Base-by-base conservation (phyloP, 37 sponge, comb jelly and placozoan genomes). In the Sycon ciliatum region DNA sequence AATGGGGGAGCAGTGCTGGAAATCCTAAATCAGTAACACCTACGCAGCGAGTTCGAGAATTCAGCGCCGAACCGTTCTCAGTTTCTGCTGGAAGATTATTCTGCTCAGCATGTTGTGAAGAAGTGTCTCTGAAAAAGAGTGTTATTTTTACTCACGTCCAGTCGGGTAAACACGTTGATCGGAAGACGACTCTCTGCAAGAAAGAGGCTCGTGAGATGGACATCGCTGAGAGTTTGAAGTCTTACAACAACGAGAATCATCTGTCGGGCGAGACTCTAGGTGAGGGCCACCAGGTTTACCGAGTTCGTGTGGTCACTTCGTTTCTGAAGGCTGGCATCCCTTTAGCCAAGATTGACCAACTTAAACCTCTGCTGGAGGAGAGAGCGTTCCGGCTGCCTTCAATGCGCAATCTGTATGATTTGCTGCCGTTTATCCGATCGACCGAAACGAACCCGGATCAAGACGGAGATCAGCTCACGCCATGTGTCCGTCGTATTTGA, bases 401-500 rank as follows among this genome's bases (percentile, higher is more conserved):
- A 20, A 28, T 61, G 1, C 28, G 62, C 4, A n/a, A 68, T n/a
- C 42, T 78, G 79, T 1, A 0, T 38, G 79, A 69, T 36, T 35
- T 69, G 3, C 6, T 78, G 2, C 79, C 71, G 4, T 78, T 78
- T 38, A 57, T 69, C 1, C 69, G 4, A 2, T 0, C 28, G 20
- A 36, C 69, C 9, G 79, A 78, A 38, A 27, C 57, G 55, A n/a
- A 56, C 30, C 34, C 34, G 13, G 7, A 65, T 81, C 5, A 39
- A 38, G n/a, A 26, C 38, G 9, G 81, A 73, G 60, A 57, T 81
- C n/a, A 55, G 23, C 22, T 75, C 71, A 1, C n/a, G 30, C 18
- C 4, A 74, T 57, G 76, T 81, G 34, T 81, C 81, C 33, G 71
- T 81, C 0, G 39, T 78, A 0, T 80, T 80, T 68, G 81, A 81